A percentile compares a stretch with the other conserved stretches of the same genome.
Conservation (phyloP, 2,888 invertebrate genomes). For the Chrysolina oricalcia region DNA sequence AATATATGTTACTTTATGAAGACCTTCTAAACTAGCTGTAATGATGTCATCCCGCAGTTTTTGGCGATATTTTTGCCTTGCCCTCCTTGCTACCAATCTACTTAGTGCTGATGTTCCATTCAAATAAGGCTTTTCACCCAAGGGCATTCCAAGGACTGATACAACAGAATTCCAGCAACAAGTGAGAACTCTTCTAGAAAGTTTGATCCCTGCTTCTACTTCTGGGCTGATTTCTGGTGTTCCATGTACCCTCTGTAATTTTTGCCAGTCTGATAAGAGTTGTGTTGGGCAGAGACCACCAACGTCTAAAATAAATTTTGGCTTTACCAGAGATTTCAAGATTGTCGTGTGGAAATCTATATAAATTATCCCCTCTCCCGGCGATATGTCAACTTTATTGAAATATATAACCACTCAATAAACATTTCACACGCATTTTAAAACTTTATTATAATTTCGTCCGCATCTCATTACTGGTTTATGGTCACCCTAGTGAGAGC, state of each 20-base stretch:
- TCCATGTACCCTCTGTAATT: conserved; percentile 83
- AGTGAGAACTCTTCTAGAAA: conserved; percentile 86
- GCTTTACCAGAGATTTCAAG: neutral
- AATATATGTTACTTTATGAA: conserved; percentile 80
- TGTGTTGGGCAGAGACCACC: conserved; percentile 89
- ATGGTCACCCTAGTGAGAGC: too few species aligned
- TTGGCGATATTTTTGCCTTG: conserved; percentile 74
- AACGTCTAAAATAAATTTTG: conserved; percentile 76
- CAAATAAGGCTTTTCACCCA: conserved; percentile 74
- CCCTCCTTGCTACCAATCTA: conserved; percentile 76
- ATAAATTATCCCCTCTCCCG: too few species aligned
- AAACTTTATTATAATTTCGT: too few species aligned
- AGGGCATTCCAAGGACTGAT: conserved; percentile 86
- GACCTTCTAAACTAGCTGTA: conserved; percentile 89
- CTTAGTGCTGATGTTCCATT: conserved; percentile 71
- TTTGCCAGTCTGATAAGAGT: conserved; percentile 90
- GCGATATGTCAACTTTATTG: too few species aligned
- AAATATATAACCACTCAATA: too few species aligned
- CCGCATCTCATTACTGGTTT: too few species aligned
- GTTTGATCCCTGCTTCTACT: conserved; percentile 85
- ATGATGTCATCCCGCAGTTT: conserved; percentile 85
- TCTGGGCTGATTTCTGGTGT: conserved; percentile 81
- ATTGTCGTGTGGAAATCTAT: too few species aligned
- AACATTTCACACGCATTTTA: too few species aligned
- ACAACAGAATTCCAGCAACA: conserved; percentile 96